A percentile compares a stretch with the other conserved stretches of the same genome.
Evolutionary conservation across 2,797 vertebrate species (phyloP).

Genomic region (Eulemur coronatus): DNA sequence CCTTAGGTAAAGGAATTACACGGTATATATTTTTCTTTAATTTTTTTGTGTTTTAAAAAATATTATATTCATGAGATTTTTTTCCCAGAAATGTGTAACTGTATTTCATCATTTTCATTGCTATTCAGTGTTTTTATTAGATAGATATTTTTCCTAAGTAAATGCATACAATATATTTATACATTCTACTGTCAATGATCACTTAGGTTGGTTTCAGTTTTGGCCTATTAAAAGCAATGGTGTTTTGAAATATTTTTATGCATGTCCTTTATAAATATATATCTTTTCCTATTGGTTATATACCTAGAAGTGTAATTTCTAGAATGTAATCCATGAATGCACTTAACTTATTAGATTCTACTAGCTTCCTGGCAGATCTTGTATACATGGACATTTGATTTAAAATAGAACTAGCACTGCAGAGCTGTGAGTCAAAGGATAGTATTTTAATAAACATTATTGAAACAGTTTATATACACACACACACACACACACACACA

Average conservation of each 20-base stretch:
- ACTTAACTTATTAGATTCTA: neutral
- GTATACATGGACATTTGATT: neutral
- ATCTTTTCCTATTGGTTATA: neutral
- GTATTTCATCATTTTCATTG: neutral
- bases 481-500: neutral
- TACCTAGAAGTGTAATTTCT: neutral
- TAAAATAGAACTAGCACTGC: neutral
- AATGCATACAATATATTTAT: neutral
- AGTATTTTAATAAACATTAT: neutral
- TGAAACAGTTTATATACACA: neutral
- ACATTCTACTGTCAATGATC: neutral
- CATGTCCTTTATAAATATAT: neutral
- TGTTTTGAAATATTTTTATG: slow-evolving; percentile 19
- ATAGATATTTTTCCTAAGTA: slow-evolving; percentile 13
- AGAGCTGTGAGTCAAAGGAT: neutral
- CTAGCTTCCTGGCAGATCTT: neutral
- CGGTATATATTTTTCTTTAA: neutral
- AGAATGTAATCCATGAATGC: neutral
- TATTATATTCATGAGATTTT: slow-evolving; percentile 11
- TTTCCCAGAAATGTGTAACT: neutral
- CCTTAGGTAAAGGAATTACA: neutral
- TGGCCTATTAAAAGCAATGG: neutral
- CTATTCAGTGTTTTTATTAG: slow-evolving; percentile 13
- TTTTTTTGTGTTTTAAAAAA: neutral
- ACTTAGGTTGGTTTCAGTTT: neutral